Base-by-base conservation (phyloP, 2,888 invertebrate genomes). In the Nysson spinosus region DNA sequence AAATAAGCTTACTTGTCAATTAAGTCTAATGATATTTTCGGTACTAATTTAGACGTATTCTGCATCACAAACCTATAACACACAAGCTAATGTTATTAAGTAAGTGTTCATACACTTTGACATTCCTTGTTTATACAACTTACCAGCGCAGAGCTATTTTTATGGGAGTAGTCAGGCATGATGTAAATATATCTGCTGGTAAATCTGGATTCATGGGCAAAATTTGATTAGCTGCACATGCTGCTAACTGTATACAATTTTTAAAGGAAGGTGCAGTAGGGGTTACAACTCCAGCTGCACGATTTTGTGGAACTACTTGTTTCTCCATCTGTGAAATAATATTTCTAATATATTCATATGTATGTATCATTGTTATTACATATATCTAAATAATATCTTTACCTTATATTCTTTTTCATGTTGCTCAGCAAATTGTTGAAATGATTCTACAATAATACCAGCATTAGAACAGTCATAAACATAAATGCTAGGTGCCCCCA, bases 391-490 rank as follows among this genome's bases (percentile, higher is more conserved):
- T 2, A 24, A 16, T 35, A 11, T 22, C 47, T 16, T 60, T 83
- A 91, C 91, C 87, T 93, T 91, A 81, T 91, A 92, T 85, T 96
- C 96, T 58, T 92, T 90, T 87, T 96, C 95, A 84, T 97, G 97
- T 83, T 97, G 97, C 19, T 93, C 93, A 2, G 97, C 97, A 89
- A 96, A 97, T 74, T 93, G 92, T 82, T 93, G 92, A 88, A 96
- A 96, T 57, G 94, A 93, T 75, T 98, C 96, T 39, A 99, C 93
- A 79, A 99, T 97, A 77, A 97, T 94, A 61, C 98, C 99, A 9
- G 99, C 99, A 89, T 97, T 98, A 54, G 98, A 97, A 89, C 99
- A 99, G 88, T 99, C 99, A 88, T 98, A 99, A 16, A 99, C 98
- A 89, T 98, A 99, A 69, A 99, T 97, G 47, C 98, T 98, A 0